Evolutionary conservation across 2,113 vertebrate species (phyloP).

Genomic region (Monopterus albus): DNA sequence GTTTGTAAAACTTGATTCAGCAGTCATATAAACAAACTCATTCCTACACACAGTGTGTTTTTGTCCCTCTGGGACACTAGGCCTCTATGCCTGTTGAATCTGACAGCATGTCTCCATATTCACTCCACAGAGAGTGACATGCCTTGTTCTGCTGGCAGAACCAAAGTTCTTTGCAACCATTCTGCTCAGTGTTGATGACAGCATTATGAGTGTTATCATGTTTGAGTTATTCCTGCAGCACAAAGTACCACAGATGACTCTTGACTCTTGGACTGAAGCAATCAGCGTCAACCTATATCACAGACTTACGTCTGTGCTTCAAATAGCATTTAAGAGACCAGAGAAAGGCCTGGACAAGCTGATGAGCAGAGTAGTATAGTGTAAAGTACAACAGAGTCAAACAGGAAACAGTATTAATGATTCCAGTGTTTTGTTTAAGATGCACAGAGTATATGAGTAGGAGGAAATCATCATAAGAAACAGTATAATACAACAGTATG

Average conservation of each 20-base stretch:
- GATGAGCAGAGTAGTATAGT: no score
- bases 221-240: slow-evolving; percentile 1
- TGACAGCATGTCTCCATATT: slow-evolving; percentile 22
- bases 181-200: slow-evolving; percentile 44
- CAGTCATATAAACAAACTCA: slow-evolving; percentile 22
- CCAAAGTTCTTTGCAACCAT: slow-evolving; percentile 32
- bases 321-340: background rate
- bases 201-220: slow-evolving; percentile 27
- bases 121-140: slow-evolving; percentile 23
- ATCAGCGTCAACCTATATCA: background rate
- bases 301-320: background rate
- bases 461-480: no score
- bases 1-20: background rate
- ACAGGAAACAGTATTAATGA: no score
- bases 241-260: slow-evolving; percentile 40
- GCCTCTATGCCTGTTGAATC: slow-evolving; percentile 10
- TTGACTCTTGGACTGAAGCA: slow-evolving; percentile 3
- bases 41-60: background rate
- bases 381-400: no score
- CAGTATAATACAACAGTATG: no score
- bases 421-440: no score
- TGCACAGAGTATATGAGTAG: no score
- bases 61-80: slow-evolving; percentile 21
- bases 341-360: background rate
- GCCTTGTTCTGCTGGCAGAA: slow-evolving; percentile 27